Conservation (phyloP, 2,797 vertebrate genomes). For the Molossus molossus region DNA sequence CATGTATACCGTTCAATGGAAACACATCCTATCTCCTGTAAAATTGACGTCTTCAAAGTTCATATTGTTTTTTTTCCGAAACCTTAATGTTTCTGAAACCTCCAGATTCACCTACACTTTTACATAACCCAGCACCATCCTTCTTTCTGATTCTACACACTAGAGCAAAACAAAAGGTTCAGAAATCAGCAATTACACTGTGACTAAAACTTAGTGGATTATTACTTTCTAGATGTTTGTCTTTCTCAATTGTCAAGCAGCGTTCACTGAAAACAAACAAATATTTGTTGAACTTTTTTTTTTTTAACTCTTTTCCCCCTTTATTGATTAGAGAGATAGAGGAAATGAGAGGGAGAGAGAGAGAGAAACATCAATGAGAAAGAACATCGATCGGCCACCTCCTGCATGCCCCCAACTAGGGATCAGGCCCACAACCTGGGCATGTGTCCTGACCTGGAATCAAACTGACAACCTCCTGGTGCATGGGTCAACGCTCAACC, state of each 20-base stretch:
- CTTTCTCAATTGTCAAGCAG: constrained; percentile 18
- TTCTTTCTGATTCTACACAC: not conserved
- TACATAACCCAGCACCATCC: not conserved
- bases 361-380: too few species aligned
- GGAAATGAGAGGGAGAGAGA: too few species aligned
- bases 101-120: not conserved
- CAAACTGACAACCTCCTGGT: too few species aligned
- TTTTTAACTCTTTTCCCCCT: not conserved
- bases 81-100: not conserved
- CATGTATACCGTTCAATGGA: not conserved
- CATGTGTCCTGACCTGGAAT: too few species aligned
- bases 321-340: too few species aligned
- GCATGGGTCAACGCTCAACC: too few species aligned
- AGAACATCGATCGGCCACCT: too few species aligned
- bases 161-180: not conserved
- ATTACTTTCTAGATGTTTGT: constrained; percentile 29
- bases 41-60: not conserved
- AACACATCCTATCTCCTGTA: not conserved
- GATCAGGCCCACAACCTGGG: too few species aligned
- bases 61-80: not conserved
- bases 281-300: not conserved
- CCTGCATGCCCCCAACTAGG: too few species aligned
- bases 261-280: constrained; percentile 10
- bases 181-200: not conserved
- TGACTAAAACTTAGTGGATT: not conserved